Conservation (phyloP, 2,888 invertebrate genomes). For the Melikaiella ostensackeni region DNA sequence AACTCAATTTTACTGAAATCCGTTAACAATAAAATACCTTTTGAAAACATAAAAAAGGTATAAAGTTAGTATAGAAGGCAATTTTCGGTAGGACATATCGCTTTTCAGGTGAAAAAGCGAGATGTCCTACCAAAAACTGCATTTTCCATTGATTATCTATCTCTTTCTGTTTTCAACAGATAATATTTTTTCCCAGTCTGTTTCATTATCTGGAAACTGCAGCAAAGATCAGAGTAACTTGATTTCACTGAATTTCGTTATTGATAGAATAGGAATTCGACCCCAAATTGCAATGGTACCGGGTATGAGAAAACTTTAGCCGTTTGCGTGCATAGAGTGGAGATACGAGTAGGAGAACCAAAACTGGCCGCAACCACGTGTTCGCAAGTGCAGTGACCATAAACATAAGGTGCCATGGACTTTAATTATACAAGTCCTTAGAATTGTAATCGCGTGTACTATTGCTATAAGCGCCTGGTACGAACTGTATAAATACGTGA, state of each 20-base stretch:
- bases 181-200: no score
- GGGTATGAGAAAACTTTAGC: conserved; percentile 10
- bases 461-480: background rate
- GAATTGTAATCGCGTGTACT: conserved; percentile 24
- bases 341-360: conserved; percentile 1
- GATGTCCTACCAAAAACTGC: no score
- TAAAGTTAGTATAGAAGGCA: no score
- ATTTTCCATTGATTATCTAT: no score
- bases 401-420: conserved; percentile 34
- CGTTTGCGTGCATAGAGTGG: conserved; percentile 16
- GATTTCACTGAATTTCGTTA: conserved; percentile 13
- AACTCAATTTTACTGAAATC: no score
- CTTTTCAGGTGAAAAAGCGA: no score
- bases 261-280: conserved; percentile 23
- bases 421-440: conserved; percentile 39
- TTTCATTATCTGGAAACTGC: background rate
- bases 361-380: conserved; percentile 26
- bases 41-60: no score
- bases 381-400: conserved; percentile 35
- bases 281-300: background rate
- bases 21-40: no score
- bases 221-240: background rate
- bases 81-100: no score
- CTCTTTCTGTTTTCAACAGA: no score
- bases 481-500: conserved; percentile 22